These are phyloP conservation scores for Drymodes brunneopygia DNA, from an alignment of 2,113 vertebrate genomes.

Conservation along the genomic window DNA sequence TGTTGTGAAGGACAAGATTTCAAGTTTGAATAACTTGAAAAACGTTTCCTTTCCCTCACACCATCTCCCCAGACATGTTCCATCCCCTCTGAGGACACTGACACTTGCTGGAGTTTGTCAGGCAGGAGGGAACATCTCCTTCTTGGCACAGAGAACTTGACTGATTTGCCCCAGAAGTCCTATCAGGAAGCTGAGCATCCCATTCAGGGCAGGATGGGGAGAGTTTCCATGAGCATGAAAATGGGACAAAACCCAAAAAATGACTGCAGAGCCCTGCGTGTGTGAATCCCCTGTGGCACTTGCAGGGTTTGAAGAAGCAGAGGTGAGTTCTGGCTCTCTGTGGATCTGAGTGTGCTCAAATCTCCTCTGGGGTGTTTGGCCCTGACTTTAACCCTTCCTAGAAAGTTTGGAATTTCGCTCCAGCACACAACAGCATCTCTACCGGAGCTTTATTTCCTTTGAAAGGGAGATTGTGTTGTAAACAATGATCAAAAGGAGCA, in stretches of 20 bases:
- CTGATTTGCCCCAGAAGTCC: neutral
- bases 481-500: slow-evolving; percentile 52
- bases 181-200: neutral
- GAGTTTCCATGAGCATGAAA: neutral
- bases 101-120: neutral
- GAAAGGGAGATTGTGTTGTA: slow-evolving; percentile 17
- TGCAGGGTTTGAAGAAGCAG: neutral
- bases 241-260: neutral
- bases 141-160: neutral
- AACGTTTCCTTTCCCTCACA: neutral
- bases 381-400: slow-evolving; percentile 42
- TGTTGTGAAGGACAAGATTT: neutral
- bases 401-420: neutral
- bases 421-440: neutral
- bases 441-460: slow-evolving; percentile 55
- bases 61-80: neutral
- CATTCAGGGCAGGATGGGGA: neutral
- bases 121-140: neutral
- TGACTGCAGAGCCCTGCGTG: neutral
- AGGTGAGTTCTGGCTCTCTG: neutral
- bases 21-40: neutral
- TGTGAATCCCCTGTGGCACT: neutral
- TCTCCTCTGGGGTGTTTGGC: neutral
- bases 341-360: neutral
- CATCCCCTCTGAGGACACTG: neutral